These are phyloP conservation scores for Alectoris magna DNA, from an alignment of 2,797 vertebrate species.

Conservation along the genomic window DNA sequence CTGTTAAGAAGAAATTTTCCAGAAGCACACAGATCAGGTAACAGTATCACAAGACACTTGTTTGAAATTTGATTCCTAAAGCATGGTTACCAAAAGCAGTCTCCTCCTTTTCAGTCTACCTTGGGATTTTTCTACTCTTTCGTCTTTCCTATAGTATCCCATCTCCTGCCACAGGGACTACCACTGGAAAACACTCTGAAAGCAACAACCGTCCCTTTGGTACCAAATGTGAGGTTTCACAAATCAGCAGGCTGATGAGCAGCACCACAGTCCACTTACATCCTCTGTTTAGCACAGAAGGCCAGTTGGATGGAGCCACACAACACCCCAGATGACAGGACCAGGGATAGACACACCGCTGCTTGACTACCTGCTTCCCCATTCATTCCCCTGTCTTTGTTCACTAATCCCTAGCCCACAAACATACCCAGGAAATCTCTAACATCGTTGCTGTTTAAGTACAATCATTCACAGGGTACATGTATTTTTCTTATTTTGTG, in stretches of 20 bases:
- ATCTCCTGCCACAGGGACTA: neutral
- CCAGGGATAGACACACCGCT: neutral
- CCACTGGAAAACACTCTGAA: neutral
- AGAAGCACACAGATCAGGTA: neutral
- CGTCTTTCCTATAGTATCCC: neutral
- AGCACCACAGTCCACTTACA: neutral
- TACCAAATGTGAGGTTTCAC: neutral
- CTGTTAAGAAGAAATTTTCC: neutral
- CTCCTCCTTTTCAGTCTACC: neutral
- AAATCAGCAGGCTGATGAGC: neutral
- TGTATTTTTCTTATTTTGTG: neutral
- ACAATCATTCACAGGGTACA: neutral
- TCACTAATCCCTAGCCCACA: neutral
- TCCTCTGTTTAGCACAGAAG: neutral
- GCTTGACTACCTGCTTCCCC: neutral
- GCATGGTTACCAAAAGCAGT: neutral
- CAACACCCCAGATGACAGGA: neutral
- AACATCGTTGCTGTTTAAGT: neutral
- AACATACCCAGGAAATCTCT: neutral
- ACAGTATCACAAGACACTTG: neutral
- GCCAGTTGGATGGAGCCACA: neutral
- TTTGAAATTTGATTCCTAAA: neutral
- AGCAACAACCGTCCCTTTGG: neutral
- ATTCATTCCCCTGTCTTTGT: neutral
- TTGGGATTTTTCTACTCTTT: neutral